Base-by-base conservation (phyloP, 1,140 invertebrate species). In the Tetramorium parvispinum region DNA sequence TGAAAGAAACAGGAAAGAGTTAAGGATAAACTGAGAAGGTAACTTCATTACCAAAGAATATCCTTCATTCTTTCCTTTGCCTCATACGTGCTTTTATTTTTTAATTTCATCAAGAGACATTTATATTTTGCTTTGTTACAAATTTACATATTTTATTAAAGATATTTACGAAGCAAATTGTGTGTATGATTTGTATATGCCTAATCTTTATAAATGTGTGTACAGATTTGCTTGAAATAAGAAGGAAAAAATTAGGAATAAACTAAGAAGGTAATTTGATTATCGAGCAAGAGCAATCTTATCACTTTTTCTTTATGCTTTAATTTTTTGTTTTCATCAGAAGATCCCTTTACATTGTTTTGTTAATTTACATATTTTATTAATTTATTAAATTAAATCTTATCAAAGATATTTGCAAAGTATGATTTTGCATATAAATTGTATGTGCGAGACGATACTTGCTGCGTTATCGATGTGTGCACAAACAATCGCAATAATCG, bases 401-500 rank as follows among this genome's bases (percentile, higher is more conserved):
- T 21, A 55, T 10, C 8, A 3, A 5, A 59, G 1, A 59, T 3
- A 24, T 3, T 11, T 27, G 57, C 24, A 4, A n/a, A 53, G 51
- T 13, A 13, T 10, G 10, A 10, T 8, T 1, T 43, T 59, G 21
- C 13, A 16, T 13, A 61, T 61, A 55, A 59, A 59, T 24, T 21
- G 55, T 24, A 59, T 16, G 27, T 21, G 40, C n/a, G 66, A 63
- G 18, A 61, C 8, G 46, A 73, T 57, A 78, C 51, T 6, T 49
- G 24, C 40, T 71, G 7, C 65, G 27, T 83, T 78, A 88, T 76
- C 82, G 27, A 70, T 94, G 94, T 0, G 79, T 66, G 77, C 93
- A 94, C 0, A 89, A 78, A 77, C 94, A 95, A 5, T 68, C 49
- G 40, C 94, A 95, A 65, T 94, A 93, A 81, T 88, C 91, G 1